phyloP scores from a whole-genome alignment of 2,113 vertebrate genomes.

The Ctenomys sociabilis region DNA sequence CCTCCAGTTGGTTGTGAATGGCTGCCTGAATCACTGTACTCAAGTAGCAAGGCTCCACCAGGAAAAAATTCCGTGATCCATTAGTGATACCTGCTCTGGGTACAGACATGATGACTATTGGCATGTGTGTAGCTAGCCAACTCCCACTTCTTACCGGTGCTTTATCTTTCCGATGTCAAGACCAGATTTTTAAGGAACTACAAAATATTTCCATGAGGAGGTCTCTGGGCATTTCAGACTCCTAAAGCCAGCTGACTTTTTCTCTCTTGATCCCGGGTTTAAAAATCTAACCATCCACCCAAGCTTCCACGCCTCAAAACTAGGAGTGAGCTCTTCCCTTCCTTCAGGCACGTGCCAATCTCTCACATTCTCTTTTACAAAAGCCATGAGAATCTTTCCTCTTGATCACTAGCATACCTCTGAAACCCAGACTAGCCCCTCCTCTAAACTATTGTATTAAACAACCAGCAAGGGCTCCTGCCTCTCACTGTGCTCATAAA shows the following conservation, averaged over 20 bases:
- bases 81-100: constrained; percentile 36
- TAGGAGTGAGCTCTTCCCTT: not conserved
- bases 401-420: not conserved
- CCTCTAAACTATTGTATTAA: not conserved
- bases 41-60: not conserved
- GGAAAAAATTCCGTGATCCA: not conserved
- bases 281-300: not conserved
- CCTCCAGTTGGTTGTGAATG: not conserved
- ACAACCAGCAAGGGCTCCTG: not conserved
- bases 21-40: not conserved
- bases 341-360: not conserved
- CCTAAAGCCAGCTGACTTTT: not conserved
- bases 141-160: not conserved
- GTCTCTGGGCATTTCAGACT: not conserved
- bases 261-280: not conserved
- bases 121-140: rapidly evolving
- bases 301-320: not conserved
- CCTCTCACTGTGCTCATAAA: not conserved
- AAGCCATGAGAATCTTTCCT: not conserved
- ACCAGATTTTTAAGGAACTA: not conserved
- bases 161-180: not conserved
- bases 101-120: not conserved
- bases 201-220: not conserved
- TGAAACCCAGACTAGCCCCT: not conserved
- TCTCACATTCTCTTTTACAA: not conserved